Evolutionary conservation across 2,113 vertebrate genomes (phyloP).

Genomic region (Phodopus roborovskii): DNA sequence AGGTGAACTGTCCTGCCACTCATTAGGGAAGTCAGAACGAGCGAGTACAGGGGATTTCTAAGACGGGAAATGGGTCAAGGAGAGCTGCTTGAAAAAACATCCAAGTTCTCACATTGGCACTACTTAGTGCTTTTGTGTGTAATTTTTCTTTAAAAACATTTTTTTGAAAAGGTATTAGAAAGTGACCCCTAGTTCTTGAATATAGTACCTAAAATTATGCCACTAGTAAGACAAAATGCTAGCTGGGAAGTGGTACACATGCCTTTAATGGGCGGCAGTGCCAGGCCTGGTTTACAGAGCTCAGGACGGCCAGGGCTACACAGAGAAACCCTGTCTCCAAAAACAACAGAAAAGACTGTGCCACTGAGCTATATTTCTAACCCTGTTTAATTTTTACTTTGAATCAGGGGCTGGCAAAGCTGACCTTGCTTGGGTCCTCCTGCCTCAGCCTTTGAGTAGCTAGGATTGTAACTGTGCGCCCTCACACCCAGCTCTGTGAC

Average conservation of each 20-base stretch:
- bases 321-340: background rate
- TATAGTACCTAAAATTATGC: background rate
- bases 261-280: background rate
- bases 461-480: background rate
- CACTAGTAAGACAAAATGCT: too few relatives aligned
- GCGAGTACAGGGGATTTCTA: slow-evolving; percentile 9
- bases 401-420: background rate
- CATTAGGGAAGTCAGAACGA: background rate
- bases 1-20: slow-evolving; percentile 84
- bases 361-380: background rate
- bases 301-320: background rate
- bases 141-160: background rate
- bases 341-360: background rate
- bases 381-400: background rate
- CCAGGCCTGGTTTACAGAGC: background rate
- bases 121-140: background rate
- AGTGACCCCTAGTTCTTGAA: background rate
- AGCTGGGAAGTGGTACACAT: background rate
- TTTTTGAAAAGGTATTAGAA: background rate
- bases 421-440: background rate
- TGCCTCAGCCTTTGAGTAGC: too few relatives aligned
- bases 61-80: background rate
- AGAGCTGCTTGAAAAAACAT: background rate
- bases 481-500: background rate
- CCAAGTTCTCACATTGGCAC: background rate